These are phyloP conservation scores for Tangachromis dhanisi DNA, from an alignment of 2,113 vertebrate genomes.

Conservation along the genomic window DNA sequence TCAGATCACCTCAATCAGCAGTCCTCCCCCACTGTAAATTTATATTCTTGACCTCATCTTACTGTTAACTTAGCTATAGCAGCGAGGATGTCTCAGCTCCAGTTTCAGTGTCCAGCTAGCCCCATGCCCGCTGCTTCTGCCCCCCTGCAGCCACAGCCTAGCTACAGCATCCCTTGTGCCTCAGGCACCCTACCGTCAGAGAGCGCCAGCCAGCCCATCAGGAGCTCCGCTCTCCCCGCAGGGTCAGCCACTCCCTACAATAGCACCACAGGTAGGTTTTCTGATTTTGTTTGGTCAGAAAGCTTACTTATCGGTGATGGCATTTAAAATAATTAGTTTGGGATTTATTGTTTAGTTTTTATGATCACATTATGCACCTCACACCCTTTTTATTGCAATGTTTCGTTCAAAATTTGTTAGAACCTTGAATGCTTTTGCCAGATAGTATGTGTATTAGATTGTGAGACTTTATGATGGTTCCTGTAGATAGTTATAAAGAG, in stretches of 20 bases:
- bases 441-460: not conserved
- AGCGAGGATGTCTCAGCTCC: slow-evolving; percentile 89
- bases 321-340: not conserved
- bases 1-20: slow-evolving; percentile 16
- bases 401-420: not conserved
- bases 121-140: slow-evolving; percentile 75
- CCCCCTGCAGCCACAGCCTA: slow-evolving; percentile 75
- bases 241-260: slow-evolving; percentile 86
- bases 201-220: slow-evolving; percentile 89
- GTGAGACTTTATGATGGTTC: not conserved
- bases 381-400: not conserved
- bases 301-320: not conserved
- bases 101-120: slow-evolving; percentile 83
- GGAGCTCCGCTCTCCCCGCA: slow-evolving; percentile 89
- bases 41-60: slow-evolving; percentile 16
- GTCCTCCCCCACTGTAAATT: slow-evolving; percentile 15
- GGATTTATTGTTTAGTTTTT: not conserved
- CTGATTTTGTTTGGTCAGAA: not conserved
- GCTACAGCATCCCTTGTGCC: slow-evolving; percentile 87
- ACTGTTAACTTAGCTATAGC: slow-evolving; percentile 46
- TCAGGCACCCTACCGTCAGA: slow-evolving; percentile 86
- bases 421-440: not conserved
- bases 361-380: not conserved
- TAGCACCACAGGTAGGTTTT: slow-evolving; percentile 81
- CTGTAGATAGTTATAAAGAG: not conserved